Evolutionary conservation across 2,113 vertebrate species (phyloP), one percentile per base, ranked within the genome.

Genomic region (Eptatretus burgeri): DNA sequence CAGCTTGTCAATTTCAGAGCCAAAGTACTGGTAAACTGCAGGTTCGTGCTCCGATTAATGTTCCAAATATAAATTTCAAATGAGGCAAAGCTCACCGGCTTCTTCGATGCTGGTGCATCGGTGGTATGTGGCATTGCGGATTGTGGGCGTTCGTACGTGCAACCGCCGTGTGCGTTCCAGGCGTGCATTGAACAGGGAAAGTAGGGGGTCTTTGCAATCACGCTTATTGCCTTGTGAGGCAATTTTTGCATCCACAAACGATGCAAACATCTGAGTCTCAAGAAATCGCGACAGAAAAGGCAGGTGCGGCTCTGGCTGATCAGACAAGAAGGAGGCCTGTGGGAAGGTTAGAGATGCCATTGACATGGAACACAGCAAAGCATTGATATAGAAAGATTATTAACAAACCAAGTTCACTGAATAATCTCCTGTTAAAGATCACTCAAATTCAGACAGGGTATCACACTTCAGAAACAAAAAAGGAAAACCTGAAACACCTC

Each of bases 221-320:
- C 27, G 27, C 27, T 41, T 41, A 7, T 41, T 41, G 87, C 88
- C 93, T 62, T 84, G 83, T 50, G 88, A 85, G 71, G 91, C 82
- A 68, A 91, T 86, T 72, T 96, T 96, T 71, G 84, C 84, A 69
- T 96, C 89, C 66, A 93, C 82, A 69, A 96, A 93, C n/a, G 82
- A 83, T 65, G 86, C 85, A 74, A 96, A 94, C 84, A 94, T 94
- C 76, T 88, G 82, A 2, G 89, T 96, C 76, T 94, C 88, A 62
- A 96, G 81, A 75, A 96, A 94, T 69, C 79, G 83, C 10, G 89
- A 96, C 67, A 96, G 78, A 72, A 94, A 96, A 62, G 80, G 82
- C 70, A 89, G 76, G 70, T 83, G 84, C 64, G 79, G 76, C 62
- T 79, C 79, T 0, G 89, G 84, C 69, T 96, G 88, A 72, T 83